phyloP scores from a whole-genome alignment of 2,113 vertebrate genomes.

The Vulpes vulpes region DNA sequence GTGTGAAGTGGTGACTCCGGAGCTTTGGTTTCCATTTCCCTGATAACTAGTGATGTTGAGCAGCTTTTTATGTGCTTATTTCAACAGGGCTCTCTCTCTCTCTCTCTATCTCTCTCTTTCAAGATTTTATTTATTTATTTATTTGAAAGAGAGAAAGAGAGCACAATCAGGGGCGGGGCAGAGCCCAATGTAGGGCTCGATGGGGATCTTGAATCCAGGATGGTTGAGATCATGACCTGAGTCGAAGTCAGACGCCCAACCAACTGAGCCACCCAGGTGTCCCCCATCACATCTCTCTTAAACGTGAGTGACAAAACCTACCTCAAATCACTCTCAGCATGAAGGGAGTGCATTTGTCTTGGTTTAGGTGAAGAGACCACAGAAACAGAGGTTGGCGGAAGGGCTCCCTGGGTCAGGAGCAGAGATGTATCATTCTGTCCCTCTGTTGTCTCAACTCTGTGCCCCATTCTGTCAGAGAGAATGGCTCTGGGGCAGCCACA shows the following conservation, averaged over 20 bases:
- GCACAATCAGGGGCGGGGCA: neutral
- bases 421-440: neutral
- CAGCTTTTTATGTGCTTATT: neutral
- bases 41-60: neutral
- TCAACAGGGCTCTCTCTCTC: neutral
- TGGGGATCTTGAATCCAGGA: no score
- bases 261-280: neutral
- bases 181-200: neutral
- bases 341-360: accelerated
- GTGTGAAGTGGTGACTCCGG: neutral
- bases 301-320: neutral
- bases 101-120: neutral
- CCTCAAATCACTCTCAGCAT: neutral
- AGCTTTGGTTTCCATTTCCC: neutral
- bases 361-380: neutral
- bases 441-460: neutral
- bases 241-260: accelerated
- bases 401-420: neutral
- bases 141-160: neutral
- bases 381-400: neutral
- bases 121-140: neutral
- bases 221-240: neutral
- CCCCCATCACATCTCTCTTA: neutral
- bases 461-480: neutral
- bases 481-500: neutral